phyloP scores from a whole-genome alignment of 2,888 invertebrate genomes.

The Lordiphosa andalusiaca region DNA sequence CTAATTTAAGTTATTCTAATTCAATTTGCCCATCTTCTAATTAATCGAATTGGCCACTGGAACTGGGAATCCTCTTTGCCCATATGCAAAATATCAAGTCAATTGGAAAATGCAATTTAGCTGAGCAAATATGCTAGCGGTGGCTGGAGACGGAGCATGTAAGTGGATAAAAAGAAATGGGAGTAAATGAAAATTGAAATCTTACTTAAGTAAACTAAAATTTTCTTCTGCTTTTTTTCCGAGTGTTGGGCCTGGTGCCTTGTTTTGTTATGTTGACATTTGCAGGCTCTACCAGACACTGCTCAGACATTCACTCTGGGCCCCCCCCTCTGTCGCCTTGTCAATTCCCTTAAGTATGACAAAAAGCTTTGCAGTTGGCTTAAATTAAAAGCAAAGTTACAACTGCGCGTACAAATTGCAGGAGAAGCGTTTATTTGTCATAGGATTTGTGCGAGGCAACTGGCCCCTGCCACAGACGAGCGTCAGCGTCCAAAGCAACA shows the following conservation, averaged over 20 bases:
- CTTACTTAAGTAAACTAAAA: no score
- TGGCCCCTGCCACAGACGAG: slow-evolving; percentile 14
- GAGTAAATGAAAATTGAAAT: neutral
- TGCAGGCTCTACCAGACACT: slow-evolving; percentile 1
- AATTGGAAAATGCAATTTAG: slow-evolving; percentile 69
- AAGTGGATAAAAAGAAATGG: neutral
- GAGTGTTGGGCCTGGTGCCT: neutral
- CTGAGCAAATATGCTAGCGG: slow-evolving; percentile 50
- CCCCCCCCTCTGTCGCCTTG: neutral
- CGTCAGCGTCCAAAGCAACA: slow-evolving; percentile 50
- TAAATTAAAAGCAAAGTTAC: slow-evolving; percentile 66
- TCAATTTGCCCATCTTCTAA: slow-evolving; percentile 68
- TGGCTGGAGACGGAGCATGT: slow-evolving; percentile 19
- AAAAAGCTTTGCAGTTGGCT: slow-evolving; percentile 31
- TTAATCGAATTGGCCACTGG: slow-evolving; percentile 50
- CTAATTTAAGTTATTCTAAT: slow-evolving; percentile 75
- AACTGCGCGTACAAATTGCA: slow-evolving; percentile 53
- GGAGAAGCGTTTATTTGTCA: slow-evolving; percentile 63
- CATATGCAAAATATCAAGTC: slow-evolving; percentile 47
- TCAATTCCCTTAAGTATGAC: slow-evolving; percentile 26
- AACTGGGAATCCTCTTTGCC: slow-evolving; percentile 9
- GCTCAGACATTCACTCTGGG: neutral
- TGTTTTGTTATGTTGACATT: slow-evolving; percentile 7
- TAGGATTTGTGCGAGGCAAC: slow-evolving; percentile 54
- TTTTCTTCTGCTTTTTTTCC: neutral